These are phyloP conservation scores for Clepsis dumicolana DNA, from an alignment of 2,888 invertebrate genomes.

Conservation along the genomic window DNA sequence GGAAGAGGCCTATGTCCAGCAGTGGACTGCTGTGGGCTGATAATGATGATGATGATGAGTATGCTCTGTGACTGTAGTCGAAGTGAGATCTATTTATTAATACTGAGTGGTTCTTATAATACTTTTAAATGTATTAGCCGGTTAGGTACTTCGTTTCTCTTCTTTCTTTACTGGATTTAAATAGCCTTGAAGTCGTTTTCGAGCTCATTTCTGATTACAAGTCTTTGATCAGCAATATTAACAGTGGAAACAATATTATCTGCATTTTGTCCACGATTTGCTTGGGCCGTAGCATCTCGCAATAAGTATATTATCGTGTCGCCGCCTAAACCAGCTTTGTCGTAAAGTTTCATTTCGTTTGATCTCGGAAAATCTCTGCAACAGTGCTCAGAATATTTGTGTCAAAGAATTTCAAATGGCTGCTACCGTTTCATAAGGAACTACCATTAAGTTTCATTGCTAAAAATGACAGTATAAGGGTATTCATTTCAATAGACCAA, in stretches of 20 bases:
- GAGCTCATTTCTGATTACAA: background rate
- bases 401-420: background rate
- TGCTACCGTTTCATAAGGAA: too few species aligned
- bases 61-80: too few species aligned
- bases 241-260: background rate
- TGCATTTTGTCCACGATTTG: constrained; percentile 15
- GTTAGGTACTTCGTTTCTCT: background rate
- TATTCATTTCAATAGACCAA: too few species aligned
- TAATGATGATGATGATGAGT: too few species aligned
- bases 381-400: constrained; percentile 13
- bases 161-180: background rate
- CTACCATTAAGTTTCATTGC: too few species aligned
- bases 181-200: too few species aligned
- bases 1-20: too few species aligned
- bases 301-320: constrained; percentile 30
- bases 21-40: too few species aligned
- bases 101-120: background rate
- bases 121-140: background rate
- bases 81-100: too few species aligned
- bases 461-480: too few species aligned
- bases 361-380: constrained; percentile 37
- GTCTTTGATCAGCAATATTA: background rate
- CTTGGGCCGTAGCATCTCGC: background rate
- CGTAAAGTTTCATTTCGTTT: constrained; percentile 41
- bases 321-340: constrained; percentile 19